Percentiles rank a stretch among this genome's conserved stretches.
Conservation (phyloP, 2,888 invertebrate genomes). For the Galeruca laticollis region DNA sequence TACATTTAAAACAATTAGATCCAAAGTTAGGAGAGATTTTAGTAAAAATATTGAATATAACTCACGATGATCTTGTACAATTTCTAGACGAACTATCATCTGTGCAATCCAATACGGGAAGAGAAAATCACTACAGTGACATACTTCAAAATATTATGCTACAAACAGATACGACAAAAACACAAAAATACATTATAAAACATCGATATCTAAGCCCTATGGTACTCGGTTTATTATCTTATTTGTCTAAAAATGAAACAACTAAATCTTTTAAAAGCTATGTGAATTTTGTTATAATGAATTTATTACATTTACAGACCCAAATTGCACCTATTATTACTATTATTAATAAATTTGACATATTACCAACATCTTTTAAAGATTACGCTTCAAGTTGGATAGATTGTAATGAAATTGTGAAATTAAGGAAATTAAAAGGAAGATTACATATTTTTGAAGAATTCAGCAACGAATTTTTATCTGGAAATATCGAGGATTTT, state of each 20-base stretch:
- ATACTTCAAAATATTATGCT: slow-evolving; percentile 38
- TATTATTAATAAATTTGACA: slow-evolving; percentile 68
- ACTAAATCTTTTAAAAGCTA: slow-evolving; percentile 63
- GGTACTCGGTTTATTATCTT: slow-evolving; percentile 63
- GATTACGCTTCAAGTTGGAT: slow-evolving; percentile 70
- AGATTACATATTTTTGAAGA: slow-evolving; percentile 48
- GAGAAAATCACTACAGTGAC: slow-evolving; percentile 27
- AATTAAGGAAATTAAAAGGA: slow-evolving; percentile 52
- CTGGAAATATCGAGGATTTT: slow-evolving; percentile 49
- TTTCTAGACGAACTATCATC: slow-evolving; percentile 51
- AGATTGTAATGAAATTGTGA: slow-evolving; percentile 44
- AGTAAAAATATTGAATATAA: slow-evolving; percentile 50
- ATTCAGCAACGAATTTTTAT: slow-evolving; percentile 53
- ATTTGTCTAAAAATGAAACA: slow-evolving; percentile 52
- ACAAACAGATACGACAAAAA: slow-evolving; percentile 20
- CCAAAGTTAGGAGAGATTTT: slow-evolving; percentile 55
- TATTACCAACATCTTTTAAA: slow-evolving; percentile 62
- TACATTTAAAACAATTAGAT: slow-evolving; percentile 54
- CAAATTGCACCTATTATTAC: slow-evolving; percentile 68
- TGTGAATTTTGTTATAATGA: slow-evolving; percentile 66
- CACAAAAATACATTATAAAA: slow-evolving; percentile 34
- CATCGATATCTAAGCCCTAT: slow-evolving; percentile 57
- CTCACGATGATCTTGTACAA: slow-evolving; percentile 50
- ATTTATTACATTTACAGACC: slow-evolving; percentile 74
- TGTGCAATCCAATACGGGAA: slow-evolving; percentile 29